Base-by-base conservation (phyloP, 2,797 vertebrate species). In the Sebastes alutus region DNA sequence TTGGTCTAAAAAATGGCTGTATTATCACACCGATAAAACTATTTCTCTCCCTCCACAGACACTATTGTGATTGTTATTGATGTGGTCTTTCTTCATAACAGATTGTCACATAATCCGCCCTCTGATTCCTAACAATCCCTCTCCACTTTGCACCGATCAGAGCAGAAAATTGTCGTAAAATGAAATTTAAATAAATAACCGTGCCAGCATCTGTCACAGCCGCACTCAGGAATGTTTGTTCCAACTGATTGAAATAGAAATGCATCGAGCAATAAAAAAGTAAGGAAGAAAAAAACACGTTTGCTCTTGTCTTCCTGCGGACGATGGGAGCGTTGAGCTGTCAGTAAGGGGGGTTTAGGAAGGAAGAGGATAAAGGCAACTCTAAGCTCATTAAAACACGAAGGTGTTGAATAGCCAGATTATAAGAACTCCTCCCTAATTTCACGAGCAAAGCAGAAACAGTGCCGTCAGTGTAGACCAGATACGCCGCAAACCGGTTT, bases 321-420 rank as follows among this genome's bases (percentile, higher is more conserved):
- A 38, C 65, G 80, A 83, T 69, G 72, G 54, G 65, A 72, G 73
- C 11, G 71, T 71, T 81, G 84, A 84, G 62, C 88, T 89, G 84
- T 91, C 81, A 87, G 82, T 70, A 72, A 84, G 7, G 55, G 66
- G 60, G 78, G 61, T 91, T 90, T 88, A 84, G 75, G 54, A 74
- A 70, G 65, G 73, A 88, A 78, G 64, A 81, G 84, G 88, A 88
- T 91, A 84, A 88, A 90, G 81, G 75, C 73, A 77, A 87, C 68
- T 77, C 65, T 90, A 92, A 94, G 88, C 90, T 88, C 75, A 93
- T 93, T 92, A 88, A 92, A 91, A 92, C 86, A 89, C 77, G 46
- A 78, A 93, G 89, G 85, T 93, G 88, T 88, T 93, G 87, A 93
- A 93, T 91, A 87, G 91, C 83, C 88, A 92, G 89, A 92, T 93